A percentile compares a stretch with the other conserved stretches of the same genome.
Conservation (phyloP, 2,113 vertebrate genomes). For the Dinomys branickii region DNA sequence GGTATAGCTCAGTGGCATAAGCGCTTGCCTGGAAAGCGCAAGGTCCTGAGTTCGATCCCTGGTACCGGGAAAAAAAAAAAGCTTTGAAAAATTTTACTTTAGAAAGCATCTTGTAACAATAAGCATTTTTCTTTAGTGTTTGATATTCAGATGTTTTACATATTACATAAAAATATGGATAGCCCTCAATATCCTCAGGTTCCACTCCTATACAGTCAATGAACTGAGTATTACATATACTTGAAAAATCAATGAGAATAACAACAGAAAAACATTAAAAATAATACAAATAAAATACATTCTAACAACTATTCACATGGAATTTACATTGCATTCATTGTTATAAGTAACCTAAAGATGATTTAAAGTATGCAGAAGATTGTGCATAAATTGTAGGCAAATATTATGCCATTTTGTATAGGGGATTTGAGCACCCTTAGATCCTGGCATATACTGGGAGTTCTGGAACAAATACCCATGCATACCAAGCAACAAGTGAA, state of each 20-base stretch:
- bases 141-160: conserved; percentile 19
- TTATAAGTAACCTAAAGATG: neutral
- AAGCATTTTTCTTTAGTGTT: neutral
- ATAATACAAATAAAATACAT: neutral
- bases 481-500: neutral
- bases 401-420: neutral
- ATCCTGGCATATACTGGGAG: neutral
- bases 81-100: no score
- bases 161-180: conserved; percentile 8
- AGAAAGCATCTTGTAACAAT: no score
- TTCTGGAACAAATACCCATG: neutral
- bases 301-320: neutral
- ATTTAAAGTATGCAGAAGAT: neutral
- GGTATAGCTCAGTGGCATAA: no score
- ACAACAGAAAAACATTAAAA: neutral
- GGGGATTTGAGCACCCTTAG: neutral
- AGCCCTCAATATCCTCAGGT: neutral
- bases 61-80: no score
- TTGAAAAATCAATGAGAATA: neutral
- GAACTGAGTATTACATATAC: neutral
- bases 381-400: neutral
- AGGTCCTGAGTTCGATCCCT: no score
- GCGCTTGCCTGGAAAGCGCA: no score
- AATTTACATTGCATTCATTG: neutral
- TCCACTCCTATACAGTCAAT: neutral